Conservation (phyloP, 1,140 invertebrate species). For the Cotesia typhae region DNA sequence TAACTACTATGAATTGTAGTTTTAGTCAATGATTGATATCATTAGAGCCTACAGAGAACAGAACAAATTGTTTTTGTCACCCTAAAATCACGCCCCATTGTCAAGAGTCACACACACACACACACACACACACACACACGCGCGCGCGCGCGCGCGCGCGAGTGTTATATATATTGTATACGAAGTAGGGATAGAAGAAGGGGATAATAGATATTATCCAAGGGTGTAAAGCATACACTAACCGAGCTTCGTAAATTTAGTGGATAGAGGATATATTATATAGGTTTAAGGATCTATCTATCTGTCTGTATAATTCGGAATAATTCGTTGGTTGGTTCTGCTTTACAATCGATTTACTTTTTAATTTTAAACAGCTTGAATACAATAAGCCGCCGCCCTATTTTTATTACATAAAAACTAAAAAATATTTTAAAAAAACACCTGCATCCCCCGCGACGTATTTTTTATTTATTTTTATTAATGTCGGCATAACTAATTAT, state of each 20-base stretch:
- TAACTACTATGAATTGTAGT: slow-evolving; percentile 49
- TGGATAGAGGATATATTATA: not conserved
- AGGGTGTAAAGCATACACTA: not conserved
- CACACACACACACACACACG: not conserved
- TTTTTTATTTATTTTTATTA: too few relatives aligned
- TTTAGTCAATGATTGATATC: slow-evolving; percentile 31
- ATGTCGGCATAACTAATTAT: too few relatives aligned
- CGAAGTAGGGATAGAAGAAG: not conserved
- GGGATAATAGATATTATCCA: slow-evolving; percentile 14
- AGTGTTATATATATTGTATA: not conserved
- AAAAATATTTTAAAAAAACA: too few relatives aligned
- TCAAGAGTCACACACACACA: slow-evolving; percentile 18
- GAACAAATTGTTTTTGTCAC: slow-evolving; percentile 25
- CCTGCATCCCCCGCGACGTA: too few relatives aligned
- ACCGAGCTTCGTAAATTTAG: not conserved
- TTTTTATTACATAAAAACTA: too few relatives aligned
- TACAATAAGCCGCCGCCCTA: too few relatives aligned
- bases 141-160: too few relatives aligned
- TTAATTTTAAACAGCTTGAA: not conserved
- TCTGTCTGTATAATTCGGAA: not conserved
- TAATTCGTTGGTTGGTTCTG: not conserved
- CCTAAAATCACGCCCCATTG: slow-evolving; percentile 24
- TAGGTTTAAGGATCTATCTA: not conserved
- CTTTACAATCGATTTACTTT: slow-evolving; percentile 32
- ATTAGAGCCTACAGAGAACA: slow-evolving; percentile 1